A percentile compares a stretch with the other conserved stretches of the same genome.
phyloP scores from a whole-genome alignment of 2,113 vertebrate genomes.

The Albula goreensis region DNA sequence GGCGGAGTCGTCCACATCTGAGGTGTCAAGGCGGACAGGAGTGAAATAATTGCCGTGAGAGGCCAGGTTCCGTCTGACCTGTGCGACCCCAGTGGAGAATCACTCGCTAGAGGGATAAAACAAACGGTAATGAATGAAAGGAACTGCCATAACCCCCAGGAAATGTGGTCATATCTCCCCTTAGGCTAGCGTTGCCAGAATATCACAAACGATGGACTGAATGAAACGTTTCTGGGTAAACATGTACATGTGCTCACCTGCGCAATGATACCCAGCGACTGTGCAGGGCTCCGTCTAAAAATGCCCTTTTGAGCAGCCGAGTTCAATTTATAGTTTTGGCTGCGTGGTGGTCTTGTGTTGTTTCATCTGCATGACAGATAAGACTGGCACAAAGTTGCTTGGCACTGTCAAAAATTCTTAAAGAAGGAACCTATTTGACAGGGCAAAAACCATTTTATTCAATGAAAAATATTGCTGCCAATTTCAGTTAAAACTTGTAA shows the following conservation, averaged over 20 bases:
- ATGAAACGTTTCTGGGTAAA: not conserved
- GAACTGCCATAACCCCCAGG: not conserved
- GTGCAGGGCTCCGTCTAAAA: too few species aligned
- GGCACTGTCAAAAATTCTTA: too few species aligned
- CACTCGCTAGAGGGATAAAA: not conserved
- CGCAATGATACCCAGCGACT: too few species aligned
- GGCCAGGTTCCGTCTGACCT: not conserved
- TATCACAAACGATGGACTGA: not conserved
- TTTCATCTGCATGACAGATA: too few species aligned
- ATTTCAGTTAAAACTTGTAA: not conserved
- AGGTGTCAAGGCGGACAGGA: not conserved
- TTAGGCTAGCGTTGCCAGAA: not conserved
- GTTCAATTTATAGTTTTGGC: too few species aligned
- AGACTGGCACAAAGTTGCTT: too few species aligned
- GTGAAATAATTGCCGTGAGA: not conserved
- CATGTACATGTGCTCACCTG: too few species aligned
- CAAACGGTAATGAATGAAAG: not conserved
- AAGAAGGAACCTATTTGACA: too few species aligned
- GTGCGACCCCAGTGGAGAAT: not conserved
- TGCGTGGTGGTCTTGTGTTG: too few species aligned
- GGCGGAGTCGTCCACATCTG: not conserved
- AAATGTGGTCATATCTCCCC: not conserved
- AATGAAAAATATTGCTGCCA: too few species aligned
- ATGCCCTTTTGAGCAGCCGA: too few species aligned
- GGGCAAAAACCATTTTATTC: too few species aligned